Conservation (phyloP, 2,113 vertebrate genomes). For the Puffinus mauretanicus region DNA sequence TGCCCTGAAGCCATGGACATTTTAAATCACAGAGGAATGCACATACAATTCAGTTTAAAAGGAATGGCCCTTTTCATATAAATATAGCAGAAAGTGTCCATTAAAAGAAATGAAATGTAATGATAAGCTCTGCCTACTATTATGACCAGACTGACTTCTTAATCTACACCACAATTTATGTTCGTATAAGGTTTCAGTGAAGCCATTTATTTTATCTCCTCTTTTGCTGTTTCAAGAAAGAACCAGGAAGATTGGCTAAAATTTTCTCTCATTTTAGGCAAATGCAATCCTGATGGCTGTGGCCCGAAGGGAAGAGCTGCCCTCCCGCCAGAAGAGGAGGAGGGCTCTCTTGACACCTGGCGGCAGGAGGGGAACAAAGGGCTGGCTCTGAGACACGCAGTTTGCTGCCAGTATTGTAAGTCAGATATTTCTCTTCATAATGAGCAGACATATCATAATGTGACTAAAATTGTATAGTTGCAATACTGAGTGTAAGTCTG, state of each 20-base stretch:
- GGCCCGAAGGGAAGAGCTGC: neutral
- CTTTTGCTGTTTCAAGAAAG: neutral
- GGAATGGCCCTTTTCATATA: neutral
- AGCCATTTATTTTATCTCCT: neutral
- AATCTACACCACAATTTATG: neutral
- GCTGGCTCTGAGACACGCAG: accelerated
- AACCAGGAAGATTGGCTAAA: neutral
- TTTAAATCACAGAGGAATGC: neutral
- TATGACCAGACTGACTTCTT: neutral
- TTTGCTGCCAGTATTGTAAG: neutral
- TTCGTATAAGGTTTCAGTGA: neutral
- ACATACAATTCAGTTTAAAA: neutral
- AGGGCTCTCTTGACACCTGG: neutral
- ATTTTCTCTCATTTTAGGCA: neutral
- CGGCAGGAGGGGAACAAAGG: neutral
- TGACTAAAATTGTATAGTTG: neutral
- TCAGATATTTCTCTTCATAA: neutral
- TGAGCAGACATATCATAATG: neutral
- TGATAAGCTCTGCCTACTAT: neutral
- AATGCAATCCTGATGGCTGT: neutral
- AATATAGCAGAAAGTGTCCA: neutral
- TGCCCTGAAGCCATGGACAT: neutral
- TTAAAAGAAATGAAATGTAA: neutral
- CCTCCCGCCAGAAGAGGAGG: neutral
- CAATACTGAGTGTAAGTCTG: accelerated